Evolutionary conservation across 2,888 invertebrate genomes (phyloP), one percentile per base, ranked within the genome.

Genomic region (Seira ritae): DNA sequence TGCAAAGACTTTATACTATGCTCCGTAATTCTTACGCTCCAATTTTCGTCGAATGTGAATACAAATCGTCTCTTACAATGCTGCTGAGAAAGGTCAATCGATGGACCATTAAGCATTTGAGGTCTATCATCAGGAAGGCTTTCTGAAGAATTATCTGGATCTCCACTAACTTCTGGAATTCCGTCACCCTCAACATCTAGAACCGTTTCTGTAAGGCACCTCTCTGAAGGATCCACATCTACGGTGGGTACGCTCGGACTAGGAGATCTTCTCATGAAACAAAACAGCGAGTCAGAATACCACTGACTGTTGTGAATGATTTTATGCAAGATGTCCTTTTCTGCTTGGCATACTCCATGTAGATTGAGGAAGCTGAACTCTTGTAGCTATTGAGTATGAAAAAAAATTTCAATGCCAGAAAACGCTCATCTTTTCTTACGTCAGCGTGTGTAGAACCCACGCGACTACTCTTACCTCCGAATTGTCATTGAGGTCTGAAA

Each of bases 291-390:
- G n/a, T 82, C 83, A 15, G 82, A 85, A 46, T 85, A 85, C 75
- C 80, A 82, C 37, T 85, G 73, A 62, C 83, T 83, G 20, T 85
- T 71, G 19, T 80, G 82, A 88, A 94, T 91, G 86, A 94, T 93
- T 88, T 93, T 92, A 90, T 93, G 92, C 89, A 94, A 92, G 90
- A 93, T 92, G 90, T 92, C 92, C 89, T 93, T 92, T 91, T 95
- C 95, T 90, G 93, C 93, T 91, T 94, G 94, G 91, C 94, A 94
- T 90, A 94, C 93, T 91, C 93, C 94, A 91, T 93, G 93, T 90
- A 94, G 92, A 92, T 95, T 94, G 92, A 95, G 92, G 92, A 95
- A 95, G 92, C 94, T 93, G 92, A 93, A 93, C 91, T 93, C 93
- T 92, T 93, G 92, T 17, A 77, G 68, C 82, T 82, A 22, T 8